phyloP scores from a whole-genome alignment of 2,888 invertebrate genomes.

The Elegia similella region DNA sequence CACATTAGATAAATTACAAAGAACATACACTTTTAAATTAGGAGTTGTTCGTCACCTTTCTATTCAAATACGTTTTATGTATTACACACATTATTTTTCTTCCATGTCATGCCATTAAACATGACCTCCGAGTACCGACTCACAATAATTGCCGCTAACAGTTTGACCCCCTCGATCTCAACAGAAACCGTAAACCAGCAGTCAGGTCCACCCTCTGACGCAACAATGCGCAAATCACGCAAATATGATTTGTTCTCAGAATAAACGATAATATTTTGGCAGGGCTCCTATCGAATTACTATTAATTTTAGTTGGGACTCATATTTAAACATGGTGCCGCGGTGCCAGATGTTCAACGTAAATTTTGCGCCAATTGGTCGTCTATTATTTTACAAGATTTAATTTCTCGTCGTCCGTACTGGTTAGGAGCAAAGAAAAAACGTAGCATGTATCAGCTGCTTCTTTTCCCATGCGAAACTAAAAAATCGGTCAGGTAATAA shows the following conservation, averaged over 20 bases:
- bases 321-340: slow-evolving; percentile 18
- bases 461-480: too few species aligned
- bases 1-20: too few species aligned
- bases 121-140: background rate
- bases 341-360: slow-evolving; percentile 11
- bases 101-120: background rate
- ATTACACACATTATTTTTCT: too few species aligned
- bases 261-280: slow-evolving; percentile 36
- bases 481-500: too few species aligned
- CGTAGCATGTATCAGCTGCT: too few species aligned
- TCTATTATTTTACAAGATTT: background rate
- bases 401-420: too few species aligned
- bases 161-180: slow-evolving; percentile 4
- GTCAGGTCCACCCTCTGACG: slow-evolving; percentile 20
- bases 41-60: too few species aligned
- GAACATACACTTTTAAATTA: too few species aligned
- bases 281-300: slow-evolving; percentile 44
- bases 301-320: slow-evolving; percentile 28
- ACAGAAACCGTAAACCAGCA: background rate
- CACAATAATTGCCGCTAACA: slow-evolving; percentile 9
- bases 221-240: slow-evolving; percentile 48
- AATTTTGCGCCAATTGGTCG: background rate
- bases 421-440: too few species aligned
- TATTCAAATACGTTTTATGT: too few species aligned
- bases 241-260: slow-evolving; percentile 44